A percentile compares a stretch with the other conserved stretches of the same genome.
These are phyloP conservation scores for Marisa cornuarietis DNA, from an alignment of 1,140 invertebrate species.

Conservation along the genomic window DNA sequence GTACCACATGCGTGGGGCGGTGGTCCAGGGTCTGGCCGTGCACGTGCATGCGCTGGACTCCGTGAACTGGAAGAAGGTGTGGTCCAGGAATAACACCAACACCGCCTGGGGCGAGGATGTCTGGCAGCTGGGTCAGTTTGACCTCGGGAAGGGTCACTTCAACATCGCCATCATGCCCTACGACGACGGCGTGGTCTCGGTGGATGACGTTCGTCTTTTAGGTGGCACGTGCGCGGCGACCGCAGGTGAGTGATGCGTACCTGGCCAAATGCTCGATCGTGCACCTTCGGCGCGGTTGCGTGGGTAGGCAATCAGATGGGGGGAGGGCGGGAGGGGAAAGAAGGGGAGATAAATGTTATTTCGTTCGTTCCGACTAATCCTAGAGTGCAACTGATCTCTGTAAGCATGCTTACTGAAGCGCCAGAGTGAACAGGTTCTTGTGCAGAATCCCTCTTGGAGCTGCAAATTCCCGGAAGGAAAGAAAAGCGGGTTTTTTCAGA, in stretches of 20 bases:
- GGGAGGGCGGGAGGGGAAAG: no score
- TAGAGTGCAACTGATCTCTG: no score
- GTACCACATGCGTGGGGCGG: constrained; percentile 44
- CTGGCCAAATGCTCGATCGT: neutral
- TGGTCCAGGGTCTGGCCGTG: constrained; percentile 28
- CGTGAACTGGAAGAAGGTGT: constrained; percentile 1
- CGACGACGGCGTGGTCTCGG: constrained; percentile 26
- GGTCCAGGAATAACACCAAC: neutral
- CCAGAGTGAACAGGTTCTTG: no score
- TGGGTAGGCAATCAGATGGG: no score
- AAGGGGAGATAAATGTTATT: no score
- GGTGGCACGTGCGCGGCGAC: constrained; percentile 33
- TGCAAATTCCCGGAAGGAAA: no score
- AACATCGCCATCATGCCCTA: constrained; percentile 33
- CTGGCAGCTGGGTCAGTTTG: constrained; percentile 46
- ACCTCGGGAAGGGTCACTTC: constrained; percentile 37
- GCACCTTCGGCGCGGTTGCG: neutral
- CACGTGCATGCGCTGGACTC: constrained; percentile 7
- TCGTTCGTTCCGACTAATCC: no score
- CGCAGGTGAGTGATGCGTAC: constrained; percentile 30
- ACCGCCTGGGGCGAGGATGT: constrained; percentile 22
- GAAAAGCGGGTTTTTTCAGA: no score
- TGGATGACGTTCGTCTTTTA: constrained; percentile 46
- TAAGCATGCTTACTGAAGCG: no score
- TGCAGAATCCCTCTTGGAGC: no score